Conservation (phyloP, 2,888 invertebrate species). For the Drosophila rubida region DNA sequence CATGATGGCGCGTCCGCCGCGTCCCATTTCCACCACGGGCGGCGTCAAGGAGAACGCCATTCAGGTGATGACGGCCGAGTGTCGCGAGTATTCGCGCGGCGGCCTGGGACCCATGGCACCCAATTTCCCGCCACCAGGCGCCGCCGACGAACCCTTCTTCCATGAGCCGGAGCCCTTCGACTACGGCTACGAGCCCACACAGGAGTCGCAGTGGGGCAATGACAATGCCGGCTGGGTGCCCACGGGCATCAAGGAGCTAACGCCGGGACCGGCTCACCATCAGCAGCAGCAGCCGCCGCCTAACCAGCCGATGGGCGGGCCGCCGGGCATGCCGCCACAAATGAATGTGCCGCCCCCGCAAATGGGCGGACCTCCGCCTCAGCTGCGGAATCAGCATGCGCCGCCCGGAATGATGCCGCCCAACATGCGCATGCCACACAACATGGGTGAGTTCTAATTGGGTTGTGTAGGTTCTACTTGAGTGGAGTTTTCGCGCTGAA, state of each 20-base stretch:
- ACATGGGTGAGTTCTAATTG: constrained; percentile 70
- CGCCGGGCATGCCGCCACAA: constrained; percentile 65
- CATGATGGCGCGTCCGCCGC: constrained; percentile 74
- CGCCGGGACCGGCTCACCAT: constrained; percentile 86
- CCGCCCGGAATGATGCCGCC: constrained; percentile 75
- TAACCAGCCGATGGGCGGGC: constrained; percentile 61
- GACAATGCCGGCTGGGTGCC: constrained; percentile 88
- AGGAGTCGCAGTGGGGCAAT: constrained; percentile 90
- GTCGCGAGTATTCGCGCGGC: constrained; percentile 91
- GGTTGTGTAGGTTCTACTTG: too few relatives aligned
- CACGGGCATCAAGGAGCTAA: constrained; percentile 89
- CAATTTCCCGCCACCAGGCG: constrained; percentile 84
- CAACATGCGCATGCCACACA: constrained; percentile 70
- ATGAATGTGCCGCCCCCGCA: constrained; percentile 71
- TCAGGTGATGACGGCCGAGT: constrained; percentile 96
- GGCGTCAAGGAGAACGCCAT: constrained; percentile 91
- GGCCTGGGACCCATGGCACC: constrained; percentile 86
- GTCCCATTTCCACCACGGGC: constrained; percentile 71
- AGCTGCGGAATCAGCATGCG: constrained; percentile 64
- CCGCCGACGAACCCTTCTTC: constrained; percentile 84
- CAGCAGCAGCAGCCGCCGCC: constrained; percentile 78
- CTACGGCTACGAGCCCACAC: constrained; percentile 90
- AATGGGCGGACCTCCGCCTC: constrained; percentile 78
- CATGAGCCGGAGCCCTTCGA: constrained; percentile 84
- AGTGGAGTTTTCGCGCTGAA: too few relatives aligned